Evolutionary conservation across 2,797 vertebrate species (phyloP), one percentile per base, ranked within the genome.

Genomic region (Galago senegalensis): DNA sequence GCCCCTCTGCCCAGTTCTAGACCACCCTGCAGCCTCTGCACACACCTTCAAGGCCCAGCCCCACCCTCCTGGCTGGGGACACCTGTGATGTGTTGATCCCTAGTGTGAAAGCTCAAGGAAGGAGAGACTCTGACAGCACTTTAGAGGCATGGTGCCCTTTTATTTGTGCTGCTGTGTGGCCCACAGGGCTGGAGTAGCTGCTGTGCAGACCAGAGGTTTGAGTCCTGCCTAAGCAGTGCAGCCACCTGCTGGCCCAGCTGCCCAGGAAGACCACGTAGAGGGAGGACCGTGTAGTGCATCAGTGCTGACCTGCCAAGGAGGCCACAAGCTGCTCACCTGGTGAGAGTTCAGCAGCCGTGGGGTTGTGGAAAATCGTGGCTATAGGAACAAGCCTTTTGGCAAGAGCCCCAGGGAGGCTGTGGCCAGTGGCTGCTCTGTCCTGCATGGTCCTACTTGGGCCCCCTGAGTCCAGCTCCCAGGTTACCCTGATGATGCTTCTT

Each of bases 111-210:
- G 20, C 25, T 73, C 3, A 11, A n/a, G 18, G 20, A 20, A 82
- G 31, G 43, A 80, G 69, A 2, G 6, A 40, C 53, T 14, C 2
- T 5, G 17, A 18, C 56, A 25, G 53, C 65, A 83, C 7, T 43
- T 29, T 23, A 0, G 0, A 31, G 21, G 16, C 20, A 29, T 0
- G 9, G 29, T 8, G 4, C 58, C 16, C 18, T 83, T 43, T 31
- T 29, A 9, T 31, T 27, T 21, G 31, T 67, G 69, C 18, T 6
- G 11, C 65, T n/a, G 63, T 65, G 63, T 7, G 29, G 61, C 61
- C 61, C 61, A 5, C 31, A 17, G 63, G 56, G 56, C 56, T 61
- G 72, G 63, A 63, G 63, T 0, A 14, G 70, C 76, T 4, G 0
- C 31, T 8, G 14, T 49, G 63, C 40, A 18, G 46, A 43, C 6